phyloP scores from a whole-genome alignment of 2,888 invertebrate species.

The Adelognathus sp. region DNA sequence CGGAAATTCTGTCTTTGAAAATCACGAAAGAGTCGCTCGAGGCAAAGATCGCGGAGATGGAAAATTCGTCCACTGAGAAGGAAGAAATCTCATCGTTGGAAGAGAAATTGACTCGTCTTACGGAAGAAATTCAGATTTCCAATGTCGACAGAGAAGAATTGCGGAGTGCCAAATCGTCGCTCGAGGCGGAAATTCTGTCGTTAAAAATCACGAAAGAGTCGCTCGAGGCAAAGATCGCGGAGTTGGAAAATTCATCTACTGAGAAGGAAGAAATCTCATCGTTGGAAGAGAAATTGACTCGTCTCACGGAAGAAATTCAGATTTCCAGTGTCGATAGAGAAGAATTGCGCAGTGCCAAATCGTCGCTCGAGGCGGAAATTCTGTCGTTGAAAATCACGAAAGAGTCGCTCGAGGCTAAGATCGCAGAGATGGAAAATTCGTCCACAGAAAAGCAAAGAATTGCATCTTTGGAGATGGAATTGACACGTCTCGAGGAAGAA shows the following conservation, averaged over 20 bases:
- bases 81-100: slow-evolving; percentile 41
- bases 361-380: neutral
- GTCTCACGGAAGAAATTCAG: slow-evolving; percentile 61
- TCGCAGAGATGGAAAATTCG: neutral
- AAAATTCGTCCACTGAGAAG: neutral
- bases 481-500: slow-evolving; percentile 54
- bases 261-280: neutral
- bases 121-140: slow-evolving; percentile 56
- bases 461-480: slow-evolving; percentile 54
- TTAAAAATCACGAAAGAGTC: neutral
- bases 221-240: neutral
- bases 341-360: neutral
- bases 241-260: neutral
- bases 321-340: neutral
- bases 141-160: neutral
- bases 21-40: neutral
- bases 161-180: neutral
- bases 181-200: neutral
- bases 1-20: neutral
- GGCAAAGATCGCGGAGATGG: neutral
- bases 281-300: slow-evolving; percentile 57
- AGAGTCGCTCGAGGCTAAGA: neutral
- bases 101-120: slow-evolving; percentile 55
- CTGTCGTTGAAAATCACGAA: neutral
- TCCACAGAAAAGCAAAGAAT: neutral